Evolutionary conservation across 64 coral and sea anemone genomes (phyloP).

Genomic region (Dendrophyllia cribrosa): DNA sequence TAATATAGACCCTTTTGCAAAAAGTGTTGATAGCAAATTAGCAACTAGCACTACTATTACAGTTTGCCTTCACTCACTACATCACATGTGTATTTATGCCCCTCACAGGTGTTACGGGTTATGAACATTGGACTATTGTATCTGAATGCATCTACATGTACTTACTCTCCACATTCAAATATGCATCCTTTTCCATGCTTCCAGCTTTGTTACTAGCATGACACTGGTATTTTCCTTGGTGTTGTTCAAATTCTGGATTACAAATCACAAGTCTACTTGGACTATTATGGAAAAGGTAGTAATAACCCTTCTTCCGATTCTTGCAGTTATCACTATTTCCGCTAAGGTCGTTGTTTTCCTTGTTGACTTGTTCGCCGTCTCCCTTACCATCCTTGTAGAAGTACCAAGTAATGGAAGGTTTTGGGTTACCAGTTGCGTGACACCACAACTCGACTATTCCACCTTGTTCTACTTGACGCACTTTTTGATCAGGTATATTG

Average conservation of each 20-base stretch:
- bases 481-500: background rate
- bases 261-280: conserved; percentile 52
- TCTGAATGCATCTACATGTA: no score
- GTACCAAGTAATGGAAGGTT: conserved; percentile 28
- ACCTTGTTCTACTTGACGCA: background rate
- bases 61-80: no score
- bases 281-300: background rate
- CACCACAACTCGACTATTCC: background rate
- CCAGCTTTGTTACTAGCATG: background rate
- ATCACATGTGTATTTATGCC: no score
- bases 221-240: conserved; percentile 45
- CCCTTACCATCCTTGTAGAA: background rate
- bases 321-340: background rate
- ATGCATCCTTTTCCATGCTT: background rate
- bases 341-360: background rate
- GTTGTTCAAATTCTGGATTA: background rate
- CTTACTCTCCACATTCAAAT: conserved; percentile 23
- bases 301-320: conserved; percentile 12
- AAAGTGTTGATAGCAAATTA: no score
- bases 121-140: no score
- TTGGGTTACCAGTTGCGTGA: conserved; percentile 23
- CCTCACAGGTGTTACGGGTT: no score
- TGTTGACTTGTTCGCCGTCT: background rate
- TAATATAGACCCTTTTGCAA: no score
- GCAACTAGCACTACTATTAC: no score